These are phyloP conservation scores for Petrocephalus microphthalmus DNA, from an alignment of 2,113 vertebrate species.

Conservation along the genomic window DNA sequence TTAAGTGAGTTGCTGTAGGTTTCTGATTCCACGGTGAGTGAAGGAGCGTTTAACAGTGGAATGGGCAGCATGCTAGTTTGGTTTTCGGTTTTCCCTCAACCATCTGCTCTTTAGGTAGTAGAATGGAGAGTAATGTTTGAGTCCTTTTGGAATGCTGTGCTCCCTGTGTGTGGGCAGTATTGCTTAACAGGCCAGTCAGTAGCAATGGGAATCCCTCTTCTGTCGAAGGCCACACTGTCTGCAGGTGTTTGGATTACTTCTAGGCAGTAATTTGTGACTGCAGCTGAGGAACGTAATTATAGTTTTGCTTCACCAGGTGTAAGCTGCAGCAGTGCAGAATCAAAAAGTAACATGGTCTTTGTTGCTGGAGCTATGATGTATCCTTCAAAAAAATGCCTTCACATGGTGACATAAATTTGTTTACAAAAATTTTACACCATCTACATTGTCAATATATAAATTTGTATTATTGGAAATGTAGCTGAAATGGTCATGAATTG, in stretches of 20 bases:
- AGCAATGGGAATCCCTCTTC: background rate
- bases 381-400: background rate
- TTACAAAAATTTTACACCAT: background rate
- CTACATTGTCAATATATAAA: background rate
- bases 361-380: background rate
- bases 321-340: background rate
- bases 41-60: background rate
- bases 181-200: background rate
- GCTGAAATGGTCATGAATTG: background rate
- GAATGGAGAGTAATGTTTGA: background rate
- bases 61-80: background rate
- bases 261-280: background rate
- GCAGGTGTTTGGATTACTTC: background rate
- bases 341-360: background rate
- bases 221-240: background rate
- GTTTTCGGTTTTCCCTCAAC: background rate
- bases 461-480: background rate
- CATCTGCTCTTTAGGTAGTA: background rate
- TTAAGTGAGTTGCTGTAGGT: background rate
- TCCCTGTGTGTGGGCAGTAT: background rate
- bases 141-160: background rate
- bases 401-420: background rate
- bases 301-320: background rate
- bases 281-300: background rate
- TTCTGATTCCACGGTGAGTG: background rate